Conservation (phyloP, 2,797 vertebrate genomes). For the Dendrocincla fuliginosa region DNA sequence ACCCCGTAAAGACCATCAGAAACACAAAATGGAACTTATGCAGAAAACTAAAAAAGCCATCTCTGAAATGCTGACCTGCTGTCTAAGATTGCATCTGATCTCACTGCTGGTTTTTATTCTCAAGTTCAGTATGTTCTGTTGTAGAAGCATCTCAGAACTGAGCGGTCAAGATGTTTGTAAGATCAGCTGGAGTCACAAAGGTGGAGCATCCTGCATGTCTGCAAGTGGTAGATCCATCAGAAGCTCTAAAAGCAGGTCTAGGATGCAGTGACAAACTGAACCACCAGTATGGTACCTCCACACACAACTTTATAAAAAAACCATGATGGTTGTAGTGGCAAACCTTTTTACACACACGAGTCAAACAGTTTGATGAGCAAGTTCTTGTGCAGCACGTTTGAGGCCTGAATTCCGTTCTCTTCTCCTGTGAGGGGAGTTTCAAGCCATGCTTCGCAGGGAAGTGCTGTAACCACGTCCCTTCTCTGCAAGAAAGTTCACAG, state of each 20-base stretch:
- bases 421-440: neutral
- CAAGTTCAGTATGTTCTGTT: neutral
- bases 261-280: neutral
- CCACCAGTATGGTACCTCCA: rapidly evolving
- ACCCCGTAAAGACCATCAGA: neutral
- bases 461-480: neutral
- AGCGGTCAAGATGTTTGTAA: rapidly evolving
- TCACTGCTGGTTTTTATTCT: neutral
- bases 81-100: neutral
- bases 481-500: neutral
- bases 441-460: neutral
- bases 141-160: neutral
- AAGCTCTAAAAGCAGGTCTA: neutral
- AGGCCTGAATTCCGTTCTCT: neutral
- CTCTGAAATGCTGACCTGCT: neutral
- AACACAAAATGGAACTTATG: neutral
- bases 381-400: neutral
- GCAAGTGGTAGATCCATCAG: neutral
- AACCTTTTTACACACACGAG: rapidly evolving
- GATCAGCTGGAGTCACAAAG: neutral
- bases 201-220: rapidly evolving
- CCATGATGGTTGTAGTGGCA: neutral
- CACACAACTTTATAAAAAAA: neutral
- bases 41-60: neutral
- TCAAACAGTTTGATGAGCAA: neutral